Percentiles rank a stretch among this genome's conserved stretches.
Evolutionary conservation across 2,888 invertebrate species (phyloP).

Genomic region (Platyscelio sp.): DNA sequence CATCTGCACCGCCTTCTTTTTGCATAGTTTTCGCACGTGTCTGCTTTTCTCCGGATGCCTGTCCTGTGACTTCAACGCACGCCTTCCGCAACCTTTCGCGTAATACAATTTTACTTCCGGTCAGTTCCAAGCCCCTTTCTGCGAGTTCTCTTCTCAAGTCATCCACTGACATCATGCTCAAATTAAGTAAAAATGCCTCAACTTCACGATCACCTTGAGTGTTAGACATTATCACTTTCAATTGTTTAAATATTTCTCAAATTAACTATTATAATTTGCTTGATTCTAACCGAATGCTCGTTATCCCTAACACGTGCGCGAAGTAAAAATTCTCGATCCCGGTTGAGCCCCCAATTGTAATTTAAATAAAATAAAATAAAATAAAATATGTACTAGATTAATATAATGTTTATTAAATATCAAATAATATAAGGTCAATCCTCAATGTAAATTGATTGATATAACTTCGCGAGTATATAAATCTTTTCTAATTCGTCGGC

Average conservation of each 20-base stretch:
- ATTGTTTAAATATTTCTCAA: neutral
- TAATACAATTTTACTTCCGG: constrained; percentile 17
- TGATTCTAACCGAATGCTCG: neutral
- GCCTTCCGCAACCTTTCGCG: constrained; percentile 15
- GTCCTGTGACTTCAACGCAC: neutral
- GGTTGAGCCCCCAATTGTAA: constrained; percentile 22
- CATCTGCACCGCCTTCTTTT: neutral
- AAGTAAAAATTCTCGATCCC: neutral
- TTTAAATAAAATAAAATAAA: neutral
- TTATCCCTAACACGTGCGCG: neutral
- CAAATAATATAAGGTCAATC: too few species aligned
- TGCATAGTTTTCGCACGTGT: neutral
- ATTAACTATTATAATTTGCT: neutral
- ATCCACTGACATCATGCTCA: neutral
- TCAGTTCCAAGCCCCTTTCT: constrained; percentile 4
- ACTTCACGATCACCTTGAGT: neutral
- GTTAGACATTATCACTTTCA: neutral
- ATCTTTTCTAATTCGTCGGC: neutral
- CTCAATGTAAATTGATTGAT: neutral
- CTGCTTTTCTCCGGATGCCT: neutral
- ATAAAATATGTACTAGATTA: too few species aligned
- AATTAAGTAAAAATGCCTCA: neutral
- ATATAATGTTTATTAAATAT: neutral
- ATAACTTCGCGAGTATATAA: neutral
- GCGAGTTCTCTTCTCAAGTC: constrained; percentile 37